Evolutionary conservation across 2,888 invertebrate species (phyloP).

Genomic region (Xiphydria camelus): DNA sequence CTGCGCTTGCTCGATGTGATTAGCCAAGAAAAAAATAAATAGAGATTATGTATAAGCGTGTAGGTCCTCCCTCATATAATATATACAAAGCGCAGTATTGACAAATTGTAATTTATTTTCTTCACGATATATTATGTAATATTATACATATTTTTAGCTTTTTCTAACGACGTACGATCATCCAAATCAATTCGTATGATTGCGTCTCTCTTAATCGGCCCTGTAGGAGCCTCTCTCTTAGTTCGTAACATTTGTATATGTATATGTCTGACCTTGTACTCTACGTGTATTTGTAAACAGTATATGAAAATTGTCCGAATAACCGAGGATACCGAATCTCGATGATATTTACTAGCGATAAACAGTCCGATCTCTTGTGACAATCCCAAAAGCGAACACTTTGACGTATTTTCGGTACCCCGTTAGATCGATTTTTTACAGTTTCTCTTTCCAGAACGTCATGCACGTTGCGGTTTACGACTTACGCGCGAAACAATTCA

Average conservation of each 20-base stretch:
- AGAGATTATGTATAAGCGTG: no score
- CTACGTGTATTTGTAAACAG: constrained; percentile 57
- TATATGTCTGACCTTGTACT: constrained; percentile 52
- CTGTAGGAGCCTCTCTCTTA: constrained; percentile 47
- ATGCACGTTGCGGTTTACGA: no score
- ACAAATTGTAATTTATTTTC: constrained; percentile 56
- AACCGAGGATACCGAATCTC: no score
- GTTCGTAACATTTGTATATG: constrained; percentile 51
- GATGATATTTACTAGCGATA: no score
- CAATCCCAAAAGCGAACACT: no score
- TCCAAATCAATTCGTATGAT: constrained; percentile 19
- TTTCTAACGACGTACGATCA: constrained; percentile 33
- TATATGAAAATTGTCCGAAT: constrained; percentile 50
- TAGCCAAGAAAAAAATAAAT: no score
- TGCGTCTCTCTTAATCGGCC: constrained; percentile 46
- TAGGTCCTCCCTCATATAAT: constrained; percentile 40
- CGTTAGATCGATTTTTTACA: no score
- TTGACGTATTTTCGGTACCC: no score
- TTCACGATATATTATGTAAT: constrained; percentile 37
- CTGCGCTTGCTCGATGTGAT: no score
- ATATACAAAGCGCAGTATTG: constrained; percentile 54
- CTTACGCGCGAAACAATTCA: no score
- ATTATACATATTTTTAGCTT: constrained; percentile 34
- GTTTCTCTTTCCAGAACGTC: no score
- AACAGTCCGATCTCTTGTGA: no score